Conservation (phyloP, 1,140 invertebrate species). For the Antheraea mylitta region DNA sequence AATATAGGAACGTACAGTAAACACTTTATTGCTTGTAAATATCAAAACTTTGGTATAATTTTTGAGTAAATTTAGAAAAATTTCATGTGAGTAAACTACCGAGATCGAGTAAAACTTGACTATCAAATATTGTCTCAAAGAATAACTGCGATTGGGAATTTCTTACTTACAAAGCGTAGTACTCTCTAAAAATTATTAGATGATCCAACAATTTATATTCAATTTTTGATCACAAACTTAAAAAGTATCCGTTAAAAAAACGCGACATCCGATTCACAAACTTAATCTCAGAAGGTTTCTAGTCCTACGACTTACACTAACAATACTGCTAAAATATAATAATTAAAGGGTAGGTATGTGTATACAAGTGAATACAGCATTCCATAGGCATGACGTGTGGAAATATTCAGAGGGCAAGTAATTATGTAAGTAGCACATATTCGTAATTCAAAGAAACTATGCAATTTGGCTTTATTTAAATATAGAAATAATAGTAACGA, state of each 20-base stretch:
- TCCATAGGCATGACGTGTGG: constrained; percentile 49
- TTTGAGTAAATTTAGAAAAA: not conserved
- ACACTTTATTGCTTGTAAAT: not conserved
- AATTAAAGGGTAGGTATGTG: constrained; percentile 52
- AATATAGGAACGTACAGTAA: not conserved
- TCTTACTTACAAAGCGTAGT: too few relatives aligned
- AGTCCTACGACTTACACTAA: constrained; percentile 73
- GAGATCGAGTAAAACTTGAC: too few relatives aligned
- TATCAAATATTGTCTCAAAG: too few relatives aligned
- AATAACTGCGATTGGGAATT: too few relatives aligned
- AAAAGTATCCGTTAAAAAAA: constrained; percentile 3
- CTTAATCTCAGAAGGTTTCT: constrained; percentile 60
- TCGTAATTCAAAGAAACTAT: too few relatives aligned
- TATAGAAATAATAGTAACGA: too few relatives aligned
- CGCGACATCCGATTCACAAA: constrained; percentile 8
- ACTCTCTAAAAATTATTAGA: too few relatives aligned
- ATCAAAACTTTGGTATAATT: not conserved
- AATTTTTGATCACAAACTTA: not conserved
- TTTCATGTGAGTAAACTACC: too few relatives aligned
- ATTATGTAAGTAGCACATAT: too few relatives aligned
- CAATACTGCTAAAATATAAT: constrained; percentile 67
- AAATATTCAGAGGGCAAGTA: constrained; percentile 15
- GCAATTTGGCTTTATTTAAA: too few relatives aligned
- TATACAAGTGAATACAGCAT: constrained; percentile 64
- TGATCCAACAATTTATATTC: not conserved